A percentile compares a stretch with the other conserved stretches of the same genome.
Conservation (phyloP, 2,113 vertebrate genomes). For the Rhagologus leucostigma region DNA sequence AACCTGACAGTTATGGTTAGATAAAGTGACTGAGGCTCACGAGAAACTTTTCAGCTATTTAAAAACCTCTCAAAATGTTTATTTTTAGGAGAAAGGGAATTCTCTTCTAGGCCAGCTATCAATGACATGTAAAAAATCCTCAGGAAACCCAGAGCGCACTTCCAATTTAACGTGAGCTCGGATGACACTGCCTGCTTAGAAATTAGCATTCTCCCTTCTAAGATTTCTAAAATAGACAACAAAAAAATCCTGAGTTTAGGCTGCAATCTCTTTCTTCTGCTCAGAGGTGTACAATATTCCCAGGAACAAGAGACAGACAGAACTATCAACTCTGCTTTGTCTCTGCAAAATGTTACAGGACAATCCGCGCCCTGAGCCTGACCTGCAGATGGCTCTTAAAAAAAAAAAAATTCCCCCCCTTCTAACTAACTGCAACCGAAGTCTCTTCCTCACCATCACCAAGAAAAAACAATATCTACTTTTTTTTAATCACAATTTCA, state of each 20-base stretch:
- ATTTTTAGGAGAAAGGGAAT: constrained; percentile 57
- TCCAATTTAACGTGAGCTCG: constrained; percentile 59
- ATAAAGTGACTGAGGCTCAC: constrained; percentile 12
- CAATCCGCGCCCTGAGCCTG: constrained; percentile 61
- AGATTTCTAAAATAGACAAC: constrained; percentile 62
- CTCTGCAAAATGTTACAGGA: constrained; percentile 69
- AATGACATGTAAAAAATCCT: constrained; percentile 63
- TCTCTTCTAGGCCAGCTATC: constrained; percentile 60
- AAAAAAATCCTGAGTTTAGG: constrained; percentile 24
- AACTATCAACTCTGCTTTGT: constrained; percentile 73
- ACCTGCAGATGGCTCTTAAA: constrained; percentile 63
- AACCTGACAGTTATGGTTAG: constrained; percentile 27
- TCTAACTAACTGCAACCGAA: constrained; percentile 46
- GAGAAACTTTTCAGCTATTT: constrained; percentile 61
- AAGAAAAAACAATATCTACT: background rate
- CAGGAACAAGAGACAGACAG: constrained; percentile 64
- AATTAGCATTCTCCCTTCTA: constrained; percentile 59
- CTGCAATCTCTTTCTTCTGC: constrained; percentile 55
- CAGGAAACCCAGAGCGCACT: constrained; percentile 57
- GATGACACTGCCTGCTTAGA: constrained; percentile 55
- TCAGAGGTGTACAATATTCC: constrained; percentile 57
- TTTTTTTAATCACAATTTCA: background rate
- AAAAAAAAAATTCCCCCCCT: background rate
- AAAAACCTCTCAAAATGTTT: constrained; percentile 66
- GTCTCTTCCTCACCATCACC: background rate